These are phyloP conservation scores for Glyptemys insculpta DNA, from an alignment of 2,797 vertebrate genomes.

Conservation along the genomic window DNA sequence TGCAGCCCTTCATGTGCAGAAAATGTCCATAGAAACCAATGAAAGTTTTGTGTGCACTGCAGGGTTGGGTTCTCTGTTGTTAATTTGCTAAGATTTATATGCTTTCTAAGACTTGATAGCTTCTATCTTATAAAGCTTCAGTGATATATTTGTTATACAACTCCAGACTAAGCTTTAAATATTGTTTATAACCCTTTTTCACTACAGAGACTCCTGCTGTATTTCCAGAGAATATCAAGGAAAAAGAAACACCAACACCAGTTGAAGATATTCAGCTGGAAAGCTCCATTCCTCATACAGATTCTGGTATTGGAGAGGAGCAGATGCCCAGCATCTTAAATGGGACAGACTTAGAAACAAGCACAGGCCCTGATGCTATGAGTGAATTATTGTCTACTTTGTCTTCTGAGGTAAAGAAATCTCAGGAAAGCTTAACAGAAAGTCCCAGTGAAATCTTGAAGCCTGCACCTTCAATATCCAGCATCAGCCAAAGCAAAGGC, in stretches of 20 bases:
- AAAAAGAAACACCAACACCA: constrained; percentile 82
- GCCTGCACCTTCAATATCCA: constrained; percentile 87
- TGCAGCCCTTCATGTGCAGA: not conserved
- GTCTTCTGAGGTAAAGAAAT: constrained; percentile 92
- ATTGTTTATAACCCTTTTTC: constrained; percentile 64
- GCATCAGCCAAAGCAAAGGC: constrained; percentile 92
- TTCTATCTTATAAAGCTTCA: not conserved
- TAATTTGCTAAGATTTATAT: not conserved
- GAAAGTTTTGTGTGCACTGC: not conserved
- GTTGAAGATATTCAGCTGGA: constrained; percentile 85
- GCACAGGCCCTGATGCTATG: constrained; percentile 85
- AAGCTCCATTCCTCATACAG: constrained; percentile 88
- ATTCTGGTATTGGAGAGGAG: constrained; percentile 93
- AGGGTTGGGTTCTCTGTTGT: not conserved
- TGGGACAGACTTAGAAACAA: constrained; percentile 87
- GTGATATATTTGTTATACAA: not conserved
- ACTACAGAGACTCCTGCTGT: constrained; percentile 86
- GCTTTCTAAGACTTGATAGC: not conserved
- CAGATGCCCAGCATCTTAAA: constrained; percentile 88
- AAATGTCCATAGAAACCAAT: constrained; percentile 24
- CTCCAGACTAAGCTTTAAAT: not conserved
- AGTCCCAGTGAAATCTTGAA: constrained; percentile 86
- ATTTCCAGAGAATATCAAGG: constrained; percentile 87
- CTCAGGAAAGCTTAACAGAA: constrained; percentile 90
- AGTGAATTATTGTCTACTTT: constrained; percentile 91